These are phyloP conservation scores for Bucco capensis DNA, from an alignment of 2,113 vertebrate genomes.

Conservation along the genomic window DNA sequence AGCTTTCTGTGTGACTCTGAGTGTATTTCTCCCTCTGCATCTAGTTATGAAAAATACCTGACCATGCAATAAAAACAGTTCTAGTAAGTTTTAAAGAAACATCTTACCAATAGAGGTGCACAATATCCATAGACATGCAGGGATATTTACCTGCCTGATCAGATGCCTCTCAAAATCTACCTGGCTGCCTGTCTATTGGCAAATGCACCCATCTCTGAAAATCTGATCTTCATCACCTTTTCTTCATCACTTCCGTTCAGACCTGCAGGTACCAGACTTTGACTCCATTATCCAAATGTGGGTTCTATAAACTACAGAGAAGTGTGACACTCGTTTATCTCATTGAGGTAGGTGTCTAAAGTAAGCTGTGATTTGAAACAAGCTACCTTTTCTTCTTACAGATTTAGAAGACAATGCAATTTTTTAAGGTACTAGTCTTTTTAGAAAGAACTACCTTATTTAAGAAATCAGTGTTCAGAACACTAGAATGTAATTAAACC, in stretches of 20 bases:
- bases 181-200: neutral
- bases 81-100: neutral
- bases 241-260: neutral
- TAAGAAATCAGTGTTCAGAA: neutral
- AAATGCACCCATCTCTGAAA: neutral
- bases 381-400: neutral
- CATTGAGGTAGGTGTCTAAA: neutral
- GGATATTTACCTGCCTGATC: neutral
- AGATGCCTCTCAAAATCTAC: neutral
- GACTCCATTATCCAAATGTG: neutral
- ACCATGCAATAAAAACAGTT: neutral
- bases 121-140: neutral
- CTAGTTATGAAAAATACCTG: neutral
- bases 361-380: neutral
- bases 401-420: neutral
- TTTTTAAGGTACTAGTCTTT: neutral
- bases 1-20: neutral
- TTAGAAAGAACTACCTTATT: neutral
- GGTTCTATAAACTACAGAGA: neutral
- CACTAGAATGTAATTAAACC: neutral
- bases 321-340: neutral
- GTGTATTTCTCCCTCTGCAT: neutral
- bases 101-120: neutral
- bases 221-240: neutral
- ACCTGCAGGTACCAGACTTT: neutral